Evolutionary conservation across 2,113 vertebrate species (phyloP).

Genomic region (Heliornis fulica): DNA sequence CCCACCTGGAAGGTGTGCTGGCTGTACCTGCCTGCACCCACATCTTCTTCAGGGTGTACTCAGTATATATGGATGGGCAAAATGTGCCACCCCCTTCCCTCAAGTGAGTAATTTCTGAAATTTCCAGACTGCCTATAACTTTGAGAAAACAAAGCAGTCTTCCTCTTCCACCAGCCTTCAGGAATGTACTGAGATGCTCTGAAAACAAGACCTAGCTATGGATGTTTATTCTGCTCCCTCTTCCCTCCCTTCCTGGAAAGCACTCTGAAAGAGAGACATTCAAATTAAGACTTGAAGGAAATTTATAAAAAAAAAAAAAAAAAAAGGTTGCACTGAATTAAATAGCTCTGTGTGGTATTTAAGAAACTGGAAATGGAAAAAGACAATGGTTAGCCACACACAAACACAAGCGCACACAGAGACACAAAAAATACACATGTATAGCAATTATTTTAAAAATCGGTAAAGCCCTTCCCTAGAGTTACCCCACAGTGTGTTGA

Average conservation of each 20-base stretch:
- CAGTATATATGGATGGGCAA: not conserved
- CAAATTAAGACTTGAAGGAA: not conserved
- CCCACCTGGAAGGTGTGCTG: not conserved
- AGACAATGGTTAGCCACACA: not conserved
- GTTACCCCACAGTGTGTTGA: not conserved
- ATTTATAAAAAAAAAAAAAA: not conserved
- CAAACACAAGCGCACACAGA: not conserved
- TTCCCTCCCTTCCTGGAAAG: slow-evolving; percentile 29
- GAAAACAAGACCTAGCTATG: slow-evolving; percentile 20
- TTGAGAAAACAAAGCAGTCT: not conserved
- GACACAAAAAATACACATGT: rapidly evolving
- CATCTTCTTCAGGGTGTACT: not conserved
- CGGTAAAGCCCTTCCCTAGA: not conserved
- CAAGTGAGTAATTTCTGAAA: not conserved
- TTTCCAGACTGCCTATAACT: not conserved
- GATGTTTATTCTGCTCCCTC: slow-evolving; percentile 28
- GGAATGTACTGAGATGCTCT: not conserved
- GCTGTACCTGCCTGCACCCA: not conserved
- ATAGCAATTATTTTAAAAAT: not conserved
- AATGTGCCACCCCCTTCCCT: not conserved
- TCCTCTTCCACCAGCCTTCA: not conserved
- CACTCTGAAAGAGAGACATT: slow-evolving; percentile 5
- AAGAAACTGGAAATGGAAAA: not conserved
- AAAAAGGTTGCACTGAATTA: not conserved
- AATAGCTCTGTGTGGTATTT: not conserved